Percentiles rank a stretch among this genome's conserved stretches.
Evolutionary conservation across 64 coral and sea anemone species (phyloP).

Genomic region (Exaiptasia diaphana): DNA sequence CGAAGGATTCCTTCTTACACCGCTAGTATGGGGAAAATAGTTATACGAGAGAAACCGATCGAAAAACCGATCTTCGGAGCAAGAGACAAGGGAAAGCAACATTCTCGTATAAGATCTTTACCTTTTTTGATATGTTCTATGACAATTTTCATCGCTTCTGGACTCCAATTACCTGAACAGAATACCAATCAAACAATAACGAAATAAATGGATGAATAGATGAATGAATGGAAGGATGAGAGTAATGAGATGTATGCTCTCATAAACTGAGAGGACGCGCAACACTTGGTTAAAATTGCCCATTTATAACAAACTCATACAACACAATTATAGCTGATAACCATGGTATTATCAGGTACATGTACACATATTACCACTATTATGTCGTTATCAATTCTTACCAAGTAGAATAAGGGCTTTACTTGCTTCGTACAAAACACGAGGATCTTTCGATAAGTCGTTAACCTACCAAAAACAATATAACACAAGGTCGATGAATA

Average conservation of each 20-base stretch:
- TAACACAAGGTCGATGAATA: not conserved
- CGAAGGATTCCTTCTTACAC: too few species aligned
- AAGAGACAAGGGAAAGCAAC: not conserved
- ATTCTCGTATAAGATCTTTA: not conserved
- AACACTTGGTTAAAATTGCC: not conserved
- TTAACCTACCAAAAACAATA: constrained; percentile 40
- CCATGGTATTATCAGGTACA: too few species aligned
- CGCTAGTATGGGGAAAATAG: too few species aligned
- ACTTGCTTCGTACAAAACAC: constrained; percentile 82
- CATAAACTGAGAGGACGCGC: not conserved
- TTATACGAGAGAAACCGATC: too few species aligned
- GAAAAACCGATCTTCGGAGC: too few species aligned
- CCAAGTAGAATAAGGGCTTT: constrained; percentile 79
- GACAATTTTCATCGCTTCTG: constrained; percentile 56
- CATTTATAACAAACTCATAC: too few species aligned
- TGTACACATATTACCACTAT: too few species aligned
- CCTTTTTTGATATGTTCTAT: constrained; percentile 71
- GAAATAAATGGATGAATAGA: not conserved
- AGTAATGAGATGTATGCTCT: too few species aligned
- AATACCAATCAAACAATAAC: not conserved
- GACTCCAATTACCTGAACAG: constrained; percentile 60
- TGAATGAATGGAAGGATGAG: not conserved
- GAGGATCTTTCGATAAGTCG: constrained; percentile 27
- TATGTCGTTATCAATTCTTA: not conserved
- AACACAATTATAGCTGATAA: too few species aligned